phyloP scores from a whole-genome alignment of 1,140 invertebrate species.

The Dreissena polymorpha region DNA sequence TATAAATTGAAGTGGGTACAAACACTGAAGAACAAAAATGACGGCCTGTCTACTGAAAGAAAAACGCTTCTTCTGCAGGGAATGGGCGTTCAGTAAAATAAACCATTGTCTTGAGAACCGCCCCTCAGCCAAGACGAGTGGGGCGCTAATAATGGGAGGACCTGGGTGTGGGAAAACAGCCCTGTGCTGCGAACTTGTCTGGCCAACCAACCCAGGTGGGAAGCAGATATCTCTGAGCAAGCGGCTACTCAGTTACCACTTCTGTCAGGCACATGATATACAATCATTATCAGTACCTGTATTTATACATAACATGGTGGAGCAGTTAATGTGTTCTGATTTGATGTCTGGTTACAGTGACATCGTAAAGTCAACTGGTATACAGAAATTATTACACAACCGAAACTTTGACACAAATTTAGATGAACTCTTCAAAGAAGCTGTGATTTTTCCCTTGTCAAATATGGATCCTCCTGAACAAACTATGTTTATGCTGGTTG shows the following conservation, averaged over 20 bases:
- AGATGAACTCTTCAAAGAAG: slow-evolving; percentile 94
- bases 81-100: slow-evolving; percentile 98
- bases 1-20: too few relatives aligned
- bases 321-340: slow-evolving; percentile 85
- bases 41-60: slow-evolving; percentile 71
- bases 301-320: slow-evolving; percentile 91
- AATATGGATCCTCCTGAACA: slow-evolving; percentile 90
- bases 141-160: slow-evolving; percentile 91
- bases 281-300: slow-evolving; percentile 87
- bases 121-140: slow-evolving; percentile 82
- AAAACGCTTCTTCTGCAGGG: slow-evolving; percentile 87
- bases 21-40: slow-evolving; percentile 58
- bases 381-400: slow-evolving; percentile 66
- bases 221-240: slow-evolving; percentile 72
- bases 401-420: slow-evolving; percentile 82
- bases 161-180: slow-evolving; percentile 91
- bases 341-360: slow-evolving; percentile 84
- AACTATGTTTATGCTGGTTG: slow-evolving; percentile 91
- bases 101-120: slow-evolving; percentile 90
- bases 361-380: slow-evolving; percentile 61
- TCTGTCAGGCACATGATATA: slow-evolving; percentile 81
- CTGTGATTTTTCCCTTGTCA: slow-evolving; percentile 88
- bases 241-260: slow-evolving; percentile 75
- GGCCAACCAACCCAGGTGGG: slow-evolving; percentile 82
- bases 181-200: slow-evolving; percentile 92